Evolutionary conservation across 2,113 vertebrate species (phyloP).

Genomic region (Platanista minor): DNA sequence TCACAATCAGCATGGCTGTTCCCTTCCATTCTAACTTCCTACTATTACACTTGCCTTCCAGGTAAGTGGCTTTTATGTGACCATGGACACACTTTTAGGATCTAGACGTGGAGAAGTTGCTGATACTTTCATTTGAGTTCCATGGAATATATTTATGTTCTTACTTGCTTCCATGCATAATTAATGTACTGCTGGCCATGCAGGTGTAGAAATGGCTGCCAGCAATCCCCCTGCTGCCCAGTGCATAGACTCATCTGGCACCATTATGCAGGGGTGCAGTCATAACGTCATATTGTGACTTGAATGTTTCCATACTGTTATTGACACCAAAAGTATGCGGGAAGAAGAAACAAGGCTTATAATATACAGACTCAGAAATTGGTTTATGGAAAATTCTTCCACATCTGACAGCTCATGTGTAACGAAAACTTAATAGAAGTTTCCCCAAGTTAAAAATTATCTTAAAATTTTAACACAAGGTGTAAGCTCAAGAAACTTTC

Average conservation of each 20-base stretch:
- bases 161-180: background rate
- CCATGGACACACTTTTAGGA: background rate
- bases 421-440: background rate
- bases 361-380: background rate
- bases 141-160: background rate
- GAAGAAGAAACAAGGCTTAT: background rate
- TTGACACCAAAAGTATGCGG: background rate
- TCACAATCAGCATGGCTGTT: rapidly evolving
- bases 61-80: background rate
- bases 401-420: background rate
- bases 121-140: background rate
- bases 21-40: background rate
- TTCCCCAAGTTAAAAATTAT: background rate
- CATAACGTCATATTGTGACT: background rate
- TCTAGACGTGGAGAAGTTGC: background rate
- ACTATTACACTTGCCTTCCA: background rate
- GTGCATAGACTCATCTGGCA: background rate
- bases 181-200: background rate
- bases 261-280: background rate
- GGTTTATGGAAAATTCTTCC: background rate
- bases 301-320: background rate
- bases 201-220: background rate
- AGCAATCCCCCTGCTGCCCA: background rate
- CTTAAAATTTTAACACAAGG: background rate
- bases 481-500: background rate